These are phyloP conservation scores for Pachyramphus minor DNA, from an alignment of 2,113 vertebrate genomes.

Conservation along the genomic window DNA sequence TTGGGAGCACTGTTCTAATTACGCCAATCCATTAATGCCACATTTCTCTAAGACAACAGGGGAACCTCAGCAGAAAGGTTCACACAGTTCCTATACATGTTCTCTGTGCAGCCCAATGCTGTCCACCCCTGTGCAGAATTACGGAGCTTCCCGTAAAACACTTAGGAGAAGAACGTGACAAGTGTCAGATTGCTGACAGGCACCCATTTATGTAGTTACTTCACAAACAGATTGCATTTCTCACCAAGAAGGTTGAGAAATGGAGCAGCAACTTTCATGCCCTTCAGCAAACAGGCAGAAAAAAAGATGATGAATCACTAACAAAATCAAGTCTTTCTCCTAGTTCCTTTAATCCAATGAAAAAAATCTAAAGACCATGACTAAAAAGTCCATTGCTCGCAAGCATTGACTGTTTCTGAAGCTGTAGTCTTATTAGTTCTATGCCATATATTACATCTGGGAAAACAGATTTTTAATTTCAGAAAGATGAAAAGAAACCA, in stretches of 20 bases:
- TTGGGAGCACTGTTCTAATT: not conserved
- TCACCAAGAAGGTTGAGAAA: constrained; percentile 2
- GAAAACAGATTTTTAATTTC: not conserved
- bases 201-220: not conserved
- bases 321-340: not conserved
- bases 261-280: not conserved
- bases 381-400: not conserved
- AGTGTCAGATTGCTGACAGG: constrained; percentile 13
- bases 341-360: not conserved
- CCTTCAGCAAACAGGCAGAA: not conserved
- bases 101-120: not conserved
- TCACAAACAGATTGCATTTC: not conserved
- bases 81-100: rapidly evolving
- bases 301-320: not conserved
- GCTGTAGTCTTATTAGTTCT: not conserved
- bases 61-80: not conserved
- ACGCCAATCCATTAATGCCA: not conserved
- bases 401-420: not conserved
- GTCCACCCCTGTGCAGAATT: not conserved
- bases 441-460: not conserved
- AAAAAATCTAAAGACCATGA: not conserved
- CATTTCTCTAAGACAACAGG: not conserved
- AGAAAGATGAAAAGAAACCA: not conserved
- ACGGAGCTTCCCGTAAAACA: not conserved
- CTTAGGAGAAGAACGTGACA: not conserved